Evolutionary conservation across 2,888 invertebrate genomes (phyloP), one percentile per base, ranked within the genome.

Genomic region (Sepiola atlantica): DNA sequence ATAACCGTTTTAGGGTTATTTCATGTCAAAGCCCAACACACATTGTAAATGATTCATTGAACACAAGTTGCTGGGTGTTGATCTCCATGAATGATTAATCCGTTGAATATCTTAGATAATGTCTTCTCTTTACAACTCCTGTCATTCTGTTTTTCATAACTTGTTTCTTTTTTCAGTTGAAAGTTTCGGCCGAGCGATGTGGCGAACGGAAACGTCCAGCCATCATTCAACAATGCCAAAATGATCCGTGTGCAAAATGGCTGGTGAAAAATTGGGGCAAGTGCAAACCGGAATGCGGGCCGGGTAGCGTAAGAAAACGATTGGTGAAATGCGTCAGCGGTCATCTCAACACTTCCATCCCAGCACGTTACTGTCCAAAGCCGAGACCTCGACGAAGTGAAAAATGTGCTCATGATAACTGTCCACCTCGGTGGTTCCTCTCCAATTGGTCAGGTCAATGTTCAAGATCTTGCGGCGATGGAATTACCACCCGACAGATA

Each of bases 201-300:
- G 77, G 61, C 54, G 92, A 57, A 28, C 35, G 18, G 45, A 35
- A 54, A 21, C 92, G 91, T 20, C 94, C 94, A 90, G 94, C 94
- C 21, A 77, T 61, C 28, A 77, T 94, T 35, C 92, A 92, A 45
- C 94, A 94, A 77, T 94, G 94, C 54, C 91, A 93, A 3, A 94
- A 93, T 93, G 92, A 94, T 35, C 94, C 94, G 10, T 94, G 94
- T 77, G 93, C 61, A 1, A 54, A 77, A 93, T 94, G 94, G 94
- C 21, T 77, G 32, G 93, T 90, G 6, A 91, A 91, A 45, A n/a
- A n/a, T 20, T 94, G 94, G 94, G n/a, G 93, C 18, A 61, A 92
- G 45, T 92, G 92, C n/a, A 92, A 92, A 92, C 92, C 92, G 12
- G 92, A 92, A 92, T 92, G 92, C 35, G 92, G 92, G 0, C 92